Conservation (phyloP, 35 echinoderm and acorn worm genomes). For the Ptychodera flava region DNA sequence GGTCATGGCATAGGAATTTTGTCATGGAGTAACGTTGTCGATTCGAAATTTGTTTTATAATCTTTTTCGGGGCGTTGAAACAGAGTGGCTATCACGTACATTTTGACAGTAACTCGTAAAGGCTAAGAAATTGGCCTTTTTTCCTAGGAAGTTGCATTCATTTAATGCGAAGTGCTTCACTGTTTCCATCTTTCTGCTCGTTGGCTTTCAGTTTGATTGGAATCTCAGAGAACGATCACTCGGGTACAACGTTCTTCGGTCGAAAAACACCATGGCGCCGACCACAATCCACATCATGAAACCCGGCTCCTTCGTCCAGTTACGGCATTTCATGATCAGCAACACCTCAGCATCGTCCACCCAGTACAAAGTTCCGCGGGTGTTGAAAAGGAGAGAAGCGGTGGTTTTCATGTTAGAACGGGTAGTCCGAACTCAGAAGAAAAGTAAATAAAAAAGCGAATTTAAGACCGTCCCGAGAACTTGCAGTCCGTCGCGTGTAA, state of each 20-base stretch:
- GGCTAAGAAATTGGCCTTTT: neutral
- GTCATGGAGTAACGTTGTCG: neutral
- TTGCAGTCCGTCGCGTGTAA: too few relatives aligned
- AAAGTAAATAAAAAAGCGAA: too few relatives aligned
- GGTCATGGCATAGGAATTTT: too few relatives aligned
- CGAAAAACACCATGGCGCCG: constrained; percentile 9
- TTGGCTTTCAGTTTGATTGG: constrained; percentile 41
- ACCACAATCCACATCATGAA: constrained; percentile 21
- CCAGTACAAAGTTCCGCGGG: constrained; percentile 46
- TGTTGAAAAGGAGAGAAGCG: constrained; percentile 25
- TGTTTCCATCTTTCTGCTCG: too few relatives aligned
- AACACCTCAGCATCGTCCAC: constrained; percentile 19
- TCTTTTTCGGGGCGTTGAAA: neutral
- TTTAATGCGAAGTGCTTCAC: too few relatives aligned
- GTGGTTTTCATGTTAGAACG: constrained; percentile 40
- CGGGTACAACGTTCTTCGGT: constrained; percentile 24
- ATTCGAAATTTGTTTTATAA: neutral
- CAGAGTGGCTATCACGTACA: neutral
- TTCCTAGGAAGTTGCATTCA: neutral
- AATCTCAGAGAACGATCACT: neutral
- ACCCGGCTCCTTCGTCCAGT: constrained; percentile 28
- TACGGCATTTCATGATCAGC: constrained; percentile 16
- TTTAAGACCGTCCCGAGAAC: too few relatives aligned
- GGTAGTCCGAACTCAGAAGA: too few relatives aligned
- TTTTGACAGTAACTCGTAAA: neutral